Percentiles rank a stretch among this genome's conserved stretches.
phyloP scores from a whole-genome alignment of 2,888 invertebrate species.

The Leptopilina syphax region DNA sequence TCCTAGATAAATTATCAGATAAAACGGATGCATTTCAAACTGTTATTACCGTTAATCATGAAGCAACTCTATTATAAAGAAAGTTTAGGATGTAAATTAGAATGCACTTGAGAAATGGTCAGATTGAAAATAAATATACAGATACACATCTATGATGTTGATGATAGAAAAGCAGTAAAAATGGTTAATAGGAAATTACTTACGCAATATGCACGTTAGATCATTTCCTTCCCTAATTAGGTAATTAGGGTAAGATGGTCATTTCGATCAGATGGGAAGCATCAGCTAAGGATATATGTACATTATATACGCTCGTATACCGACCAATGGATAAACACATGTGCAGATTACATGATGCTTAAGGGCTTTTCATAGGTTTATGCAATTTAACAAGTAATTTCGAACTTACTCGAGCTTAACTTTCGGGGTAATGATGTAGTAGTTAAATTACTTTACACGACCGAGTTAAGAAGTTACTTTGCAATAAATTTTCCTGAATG shows the following conservation, averaged over 20 bases:
- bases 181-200: constrained; percentile 21
- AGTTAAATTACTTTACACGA: constrained; percentile 75
- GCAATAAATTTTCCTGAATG: constrained; percentile 59
- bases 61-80: neutral
- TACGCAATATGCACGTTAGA: constrained; percentile 60
- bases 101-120: neutral
- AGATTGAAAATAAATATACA: neutral
- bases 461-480: constrained; percentile 71
- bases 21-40: neutral
- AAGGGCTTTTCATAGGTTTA: constrained; percentile 67
- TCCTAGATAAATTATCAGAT: too few species aligned
- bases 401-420: constrained; percentile 75
- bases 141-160: neutral
- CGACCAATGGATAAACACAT: constrained; percentile 73
- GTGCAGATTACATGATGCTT: constrained; percentile 71
- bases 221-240: constrained; percentile 72
- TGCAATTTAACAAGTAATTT: constrained; percentile 76
- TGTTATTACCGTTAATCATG: neutral
- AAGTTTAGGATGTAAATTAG: neutral
- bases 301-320: constrained; percentile 59
- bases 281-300: constrained; percentile 56
- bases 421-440: constrained; percentile 73
- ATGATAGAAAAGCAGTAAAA: neutral
- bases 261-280: constrained; percentile 57
- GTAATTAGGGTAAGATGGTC: constrained; percentile 73